Evolutionary conservation across 2,797 vertebrate species (phyloP).

Genomic region (Galago senegalensis): DNA sequence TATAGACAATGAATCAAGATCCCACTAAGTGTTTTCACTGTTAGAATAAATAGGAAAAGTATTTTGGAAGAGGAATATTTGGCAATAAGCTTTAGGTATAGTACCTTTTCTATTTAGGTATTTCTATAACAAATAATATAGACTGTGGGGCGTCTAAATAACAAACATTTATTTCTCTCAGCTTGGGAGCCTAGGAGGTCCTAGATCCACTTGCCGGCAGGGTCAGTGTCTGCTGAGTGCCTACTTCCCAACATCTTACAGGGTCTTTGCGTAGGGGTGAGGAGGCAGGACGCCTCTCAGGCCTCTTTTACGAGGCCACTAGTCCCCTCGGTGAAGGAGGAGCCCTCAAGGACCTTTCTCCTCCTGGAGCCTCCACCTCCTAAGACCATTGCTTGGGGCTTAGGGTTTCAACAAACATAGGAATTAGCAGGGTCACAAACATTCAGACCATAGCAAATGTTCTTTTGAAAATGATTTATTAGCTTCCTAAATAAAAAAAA

Average conservation of each 20-base stretch:
- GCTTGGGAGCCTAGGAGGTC: not conserved
- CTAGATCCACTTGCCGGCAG: not conserved
- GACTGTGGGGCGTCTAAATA: not conserved
- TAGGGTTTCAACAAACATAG: not conserved
- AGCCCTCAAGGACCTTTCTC: not conserved
- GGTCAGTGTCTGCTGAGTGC: not conserved
- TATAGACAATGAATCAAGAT: constrained; percentile 2
- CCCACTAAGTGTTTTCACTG: not conserved
- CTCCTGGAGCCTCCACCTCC: not conserved
- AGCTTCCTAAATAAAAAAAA: constrained; percentile 28
- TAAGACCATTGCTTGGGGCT: not conserved
- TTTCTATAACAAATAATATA: not conserved
- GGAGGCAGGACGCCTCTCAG: not conserved
- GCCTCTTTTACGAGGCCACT: not conserved
- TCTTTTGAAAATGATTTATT: constrained; percentile 22
- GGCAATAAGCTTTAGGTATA: not conserved
- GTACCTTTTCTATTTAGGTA: not conserved
- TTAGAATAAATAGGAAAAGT: constrained; percentile 20
- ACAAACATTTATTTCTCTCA: not conserved
- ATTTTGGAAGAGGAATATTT: constrained; percentile 38
- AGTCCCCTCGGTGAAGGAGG: not conserved
- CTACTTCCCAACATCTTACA: not conserved
- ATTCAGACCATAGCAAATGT: not conserved
- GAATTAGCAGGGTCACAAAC: not conserved
- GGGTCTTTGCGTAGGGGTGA: not conserved